Conservation (phyloP, 2,888 invertebrate genomes). For the Metopia argyrocephala region DNA sequence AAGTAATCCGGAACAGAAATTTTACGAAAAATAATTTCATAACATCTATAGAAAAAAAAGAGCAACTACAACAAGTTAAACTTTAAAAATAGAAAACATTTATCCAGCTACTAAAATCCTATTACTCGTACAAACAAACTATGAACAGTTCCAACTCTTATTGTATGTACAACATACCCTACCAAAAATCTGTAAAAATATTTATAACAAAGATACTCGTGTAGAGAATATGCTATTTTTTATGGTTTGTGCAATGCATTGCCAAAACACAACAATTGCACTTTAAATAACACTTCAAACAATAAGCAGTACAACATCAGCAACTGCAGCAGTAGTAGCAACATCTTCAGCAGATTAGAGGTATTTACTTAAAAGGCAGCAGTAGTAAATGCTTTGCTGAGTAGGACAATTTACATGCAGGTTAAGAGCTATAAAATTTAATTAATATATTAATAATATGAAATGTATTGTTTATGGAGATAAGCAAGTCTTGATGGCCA, state of each 20-base stretch:
- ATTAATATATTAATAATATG: constrained; percentile 21
- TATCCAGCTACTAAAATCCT: constrained; percentile 41
- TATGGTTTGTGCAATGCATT: constrained; percentile 38
- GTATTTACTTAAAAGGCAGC: constrained; percentile 25
- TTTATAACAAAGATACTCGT: constrained; percentile 3
- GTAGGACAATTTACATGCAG: no score
- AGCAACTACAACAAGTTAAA: neutral
- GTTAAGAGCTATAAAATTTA: constrained; percentile 27
- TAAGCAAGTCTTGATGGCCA: no score
- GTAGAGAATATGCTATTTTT: constrained; percentile 49
- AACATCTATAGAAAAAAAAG: constrained; percentile 43
- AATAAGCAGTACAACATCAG: constrained; percentile 5
- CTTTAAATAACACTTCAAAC: constrained; percentile 46
- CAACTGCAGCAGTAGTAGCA: constrained; percentile 40
- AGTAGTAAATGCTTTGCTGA: no score
- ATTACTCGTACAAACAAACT: constrained; percentile 47
- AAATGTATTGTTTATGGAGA: no score
- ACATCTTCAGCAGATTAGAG: constrained; percentile 58
- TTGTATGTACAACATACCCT: neutral
- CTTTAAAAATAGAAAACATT: constrained; percentile 14
- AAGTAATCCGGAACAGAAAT: constrained; percentile 50
- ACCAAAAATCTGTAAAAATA: constrained; percentile 16
- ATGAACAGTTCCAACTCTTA: neutral
- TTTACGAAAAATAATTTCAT: constrained; percentile 43
- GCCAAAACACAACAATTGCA: constrained; percentile 20